phyloP scores from a whole-genome alignment of 1,140 invertebrate species.

The Calosoma granatense region DNA sequence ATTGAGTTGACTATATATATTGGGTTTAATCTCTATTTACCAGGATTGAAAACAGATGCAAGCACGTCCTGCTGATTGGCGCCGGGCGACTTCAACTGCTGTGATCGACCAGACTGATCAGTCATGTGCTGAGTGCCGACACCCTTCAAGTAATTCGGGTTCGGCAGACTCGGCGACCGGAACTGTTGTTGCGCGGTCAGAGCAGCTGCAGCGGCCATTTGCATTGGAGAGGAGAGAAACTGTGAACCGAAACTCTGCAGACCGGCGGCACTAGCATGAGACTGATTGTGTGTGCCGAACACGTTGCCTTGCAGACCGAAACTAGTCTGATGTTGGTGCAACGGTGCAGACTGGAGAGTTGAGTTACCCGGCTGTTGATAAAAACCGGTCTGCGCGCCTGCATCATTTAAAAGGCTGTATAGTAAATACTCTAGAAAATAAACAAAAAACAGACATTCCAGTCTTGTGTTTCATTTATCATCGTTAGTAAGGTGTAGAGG shows the following conservation, averaged over 20 bases:
- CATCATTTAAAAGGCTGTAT: no score
- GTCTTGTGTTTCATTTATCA: no score
- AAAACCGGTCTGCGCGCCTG: constrained; percentile 31
- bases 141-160: constrained; percentile 26
- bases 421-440: no score
- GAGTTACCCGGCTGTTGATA: constrained; percentile 32
- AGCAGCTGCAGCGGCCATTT: constrained; percentile 25
- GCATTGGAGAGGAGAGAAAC: constrained; percentile 15
- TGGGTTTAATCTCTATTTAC: constrained; percentile 21
- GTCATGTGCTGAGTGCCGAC: constrained; percentile 21
- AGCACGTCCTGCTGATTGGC: constrained; percentile 27
- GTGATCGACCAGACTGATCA: constrained; percentile 23
- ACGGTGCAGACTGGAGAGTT: constrained; percentile 25
- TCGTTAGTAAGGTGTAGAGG: no score
- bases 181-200: constrained; percentile 21
- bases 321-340: constrained; percentile 30
- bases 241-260: constrained; percentile 23
- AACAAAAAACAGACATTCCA: no score
- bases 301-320: constrained; percentile 31
- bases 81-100: constrained; percentile 32
- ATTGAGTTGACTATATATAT: no score
- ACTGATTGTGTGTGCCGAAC: constrained; percentile 30
- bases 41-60: constrained; percentile 32
- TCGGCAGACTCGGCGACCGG: constrained; percentile 15
- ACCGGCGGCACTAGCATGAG: constrained; percentile 26